Evolutionary conservation across 2,797 vertebrate species (phyloP), one percentile per base, ranked within the genome.

Genomic region (Denticeps clupeoides): DNA sequence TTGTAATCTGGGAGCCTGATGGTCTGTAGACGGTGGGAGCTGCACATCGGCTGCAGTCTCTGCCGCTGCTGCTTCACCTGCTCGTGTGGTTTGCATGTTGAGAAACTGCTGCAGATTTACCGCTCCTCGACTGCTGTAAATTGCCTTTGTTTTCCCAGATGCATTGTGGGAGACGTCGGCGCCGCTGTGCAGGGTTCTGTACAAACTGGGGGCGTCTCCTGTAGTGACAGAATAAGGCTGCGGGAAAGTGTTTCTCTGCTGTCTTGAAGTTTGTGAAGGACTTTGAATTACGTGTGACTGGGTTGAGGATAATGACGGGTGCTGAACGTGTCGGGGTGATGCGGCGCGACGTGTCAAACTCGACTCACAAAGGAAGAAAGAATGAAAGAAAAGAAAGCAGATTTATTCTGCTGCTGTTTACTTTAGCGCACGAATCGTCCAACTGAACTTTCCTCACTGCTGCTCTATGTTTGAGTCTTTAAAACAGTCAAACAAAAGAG

Each of bases 181-280:
- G 50, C 45, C 12, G 44, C 24, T 28, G 33, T n/a, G 23, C 6
- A 26, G 45, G 43, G 47, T 49, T 42, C 49, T 47, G 47, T 47
- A 22, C 41, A 24, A 52, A 51, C 50, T 45, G 46, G 53, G 42
- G 62, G 46, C 45, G 60, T 11, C 41, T 63, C 54, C 63, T 63
- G 58, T 59, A 62, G 29, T 70, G 68, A 63, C 60, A 70, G 60
- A 68, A 68, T 63, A 68, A 41, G 56, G 56, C 58, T 63, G 56
- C 49, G 62, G 57, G 52, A 49, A 58, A 41, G 37, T 55, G 51
- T 47, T 57, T 60, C 55, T 43, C 44, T 47, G 33, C 53, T 47
- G 26, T 55, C 58, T 58, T 58, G 56, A 52, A 55, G 49, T 57
- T 65, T 70, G 24, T 49, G 59, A 68, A 44, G 28, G 42, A 47